Evolutionary conservation across 2,888 invertebrate species (phyloP).

Genomic region (Alloscopus bannaensis): DNA sequence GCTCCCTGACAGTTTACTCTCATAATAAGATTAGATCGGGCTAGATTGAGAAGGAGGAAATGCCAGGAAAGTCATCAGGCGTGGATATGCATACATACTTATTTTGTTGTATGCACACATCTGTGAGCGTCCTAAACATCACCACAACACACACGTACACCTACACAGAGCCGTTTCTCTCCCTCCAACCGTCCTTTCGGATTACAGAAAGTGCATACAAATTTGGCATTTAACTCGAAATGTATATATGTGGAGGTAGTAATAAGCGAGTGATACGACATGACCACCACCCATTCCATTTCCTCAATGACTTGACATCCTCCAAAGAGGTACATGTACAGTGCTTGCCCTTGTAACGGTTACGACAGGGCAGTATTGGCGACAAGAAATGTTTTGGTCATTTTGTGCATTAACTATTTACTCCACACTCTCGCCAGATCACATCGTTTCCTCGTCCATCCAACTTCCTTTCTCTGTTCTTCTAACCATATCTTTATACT

Average conservation of each 20-base stretch:
- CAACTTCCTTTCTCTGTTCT: neutral
- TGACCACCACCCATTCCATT: conserved; percentile 48
- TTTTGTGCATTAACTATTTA: conserved; percentile 52
- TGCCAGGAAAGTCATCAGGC: conserved; percentile 14
- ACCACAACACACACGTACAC: conserved; percentile 4
- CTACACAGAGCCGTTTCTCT: neutral
- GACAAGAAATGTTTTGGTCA: conserved; percentile 26
- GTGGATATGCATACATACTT: neutral
- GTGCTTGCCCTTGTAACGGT: conserved; percentile 9
- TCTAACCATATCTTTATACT: too few species aligned
- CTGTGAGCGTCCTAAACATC: neutral
- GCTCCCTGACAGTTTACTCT: conserved; percentile 17
- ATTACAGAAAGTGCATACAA: conserved; percentile 40
- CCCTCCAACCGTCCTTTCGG: neutral
- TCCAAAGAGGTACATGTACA: neutral
- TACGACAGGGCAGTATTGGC: conserved; percentile 33
- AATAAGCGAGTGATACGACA: too few species aligned
- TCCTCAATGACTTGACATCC: conserved; percentile 24
- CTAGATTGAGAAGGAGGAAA: neutral
- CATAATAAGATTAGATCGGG: conserved; percentile 40
- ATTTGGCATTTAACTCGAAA: conserved; percentile 33
- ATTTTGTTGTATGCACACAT: neutral
- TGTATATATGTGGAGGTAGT: too few species aligned
- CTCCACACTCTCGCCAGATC: conserved; percentile 20
- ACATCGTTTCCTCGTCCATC: neutral